phyloP scores from a whole-genome alignment of 2,888 invertebrate genomes.

The Scaeva pyrastri region DNA sequence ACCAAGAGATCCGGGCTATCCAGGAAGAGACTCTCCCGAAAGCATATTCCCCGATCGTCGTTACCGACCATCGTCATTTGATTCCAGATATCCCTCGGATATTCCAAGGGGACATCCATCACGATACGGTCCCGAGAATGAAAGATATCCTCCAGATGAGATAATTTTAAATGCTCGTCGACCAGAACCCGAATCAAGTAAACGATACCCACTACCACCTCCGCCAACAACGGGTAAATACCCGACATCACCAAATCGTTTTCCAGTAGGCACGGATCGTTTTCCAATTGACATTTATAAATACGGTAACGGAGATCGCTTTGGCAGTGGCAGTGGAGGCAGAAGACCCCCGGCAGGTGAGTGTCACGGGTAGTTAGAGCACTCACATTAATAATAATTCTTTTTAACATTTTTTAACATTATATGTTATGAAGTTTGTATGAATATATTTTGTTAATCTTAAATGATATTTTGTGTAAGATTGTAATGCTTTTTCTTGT shows the following conservation, averaged over 20 bases:
- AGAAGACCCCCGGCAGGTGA: slow-evolving; percentile 79
- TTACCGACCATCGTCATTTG: slow-evolving; percentile 83
- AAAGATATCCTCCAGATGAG: slow-evolving; percentile 81
- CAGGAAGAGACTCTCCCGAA: slow-evolving; percentile 81
- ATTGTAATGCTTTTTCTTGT: too few species aligned
- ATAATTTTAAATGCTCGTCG: slow-evolving; percentile 81
- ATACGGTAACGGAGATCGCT: slow-evolving; percentile 85
- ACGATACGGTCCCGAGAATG: slow-evolving; percentile 77
- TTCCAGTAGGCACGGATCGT: slow-evolving; percentile 85
- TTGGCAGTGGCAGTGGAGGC: slow-evolving; percentile 83
- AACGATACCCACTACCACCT: slow-evolving; percentile 85
- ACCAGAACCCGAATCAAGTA: slow-evolving; percentile 84
- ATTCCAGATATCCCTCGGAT: slow-evolving; percentile 83
- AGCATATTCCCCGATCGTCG: slow-evolving; percentile 84
- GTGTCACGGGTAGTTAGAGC: slow-evolving; percentile 50
- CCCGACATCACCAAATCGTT: slow-evolving; percentile 85
- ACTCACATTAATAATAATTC: slow-evolving; percentile 47
- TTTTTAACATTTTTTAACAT: slow-evolving; percentile 48
- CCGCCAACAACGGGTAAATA: slow-evolving; percentile 85
- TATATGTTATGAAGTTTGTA: background rate
- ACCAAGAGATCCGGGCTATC: slow-evolving; percentile 81
- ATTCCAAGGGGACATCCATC: slow-evolving; percentile 55
- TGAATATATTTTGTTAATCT: background rate
- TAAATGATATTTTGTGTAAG: background rate
- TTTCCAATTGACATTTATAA: slow-evolving; percentile 84